Percentiles rank a stretch among this genome's conserved stretches.
These are phyloP conservation scores for Anthopleura sola DNA, from an alignment of 64 coral and sea anemone genomes.

Conservation along the genomic window DNA sequence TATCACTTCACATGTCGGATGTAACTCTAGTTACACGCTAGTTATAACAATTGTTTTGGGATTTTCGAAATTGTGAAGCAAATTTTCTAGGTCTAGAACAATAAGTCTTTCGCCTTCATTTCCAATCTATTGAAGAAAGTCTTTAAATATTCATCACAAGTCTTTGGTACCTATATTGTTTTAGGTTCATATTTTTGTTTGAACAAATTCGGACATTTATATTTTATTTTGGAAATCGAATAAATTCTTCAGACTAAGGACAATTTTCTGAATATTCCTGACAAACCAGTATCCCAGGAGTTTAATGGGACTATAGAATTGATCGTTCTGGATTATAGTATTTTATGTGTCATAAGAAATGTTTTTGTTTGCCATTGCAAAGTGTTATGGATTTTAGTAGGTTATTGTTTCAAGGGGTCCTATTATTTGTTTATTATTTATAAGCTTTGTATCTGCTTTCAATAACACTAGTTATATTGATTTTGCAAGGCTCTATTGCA, in stretches of 20 bases:
- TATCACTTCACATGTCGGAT: background rate
- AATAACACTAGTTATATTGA: background rate
- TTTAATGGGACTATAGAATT: background rate
- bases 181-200: constrained; percentile 3
- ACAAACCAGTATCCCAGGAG: background rate
- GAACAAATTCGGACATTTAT: background rate
- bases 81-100: background rate
- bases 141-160: constrained; percentile 4
- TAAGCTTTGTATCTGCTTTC: background rate
- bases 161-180: background rate
- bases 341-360: background rate
- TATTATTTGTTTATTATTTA: background rate
- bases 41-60: background rate
- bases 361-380: background rate
- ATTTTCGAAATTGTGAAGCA: background rate
- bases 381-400: background rate
- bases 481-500: background rate
- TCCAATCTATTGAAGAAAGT: background rate
- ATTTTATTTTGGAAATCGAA: background rate
- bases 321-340: background rate
- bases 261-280: background rate
- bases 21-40: background rate
- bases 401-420: background rate
- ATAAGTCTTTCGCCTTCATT: background rate
- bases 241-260: background rate